Percentiles rank a stretch among this genome's conserved stretches.
Evolutionary conservation across 2,888 invertebrate species (phyloP).

Genomic region (Ptilodon capucinus): DNA sequence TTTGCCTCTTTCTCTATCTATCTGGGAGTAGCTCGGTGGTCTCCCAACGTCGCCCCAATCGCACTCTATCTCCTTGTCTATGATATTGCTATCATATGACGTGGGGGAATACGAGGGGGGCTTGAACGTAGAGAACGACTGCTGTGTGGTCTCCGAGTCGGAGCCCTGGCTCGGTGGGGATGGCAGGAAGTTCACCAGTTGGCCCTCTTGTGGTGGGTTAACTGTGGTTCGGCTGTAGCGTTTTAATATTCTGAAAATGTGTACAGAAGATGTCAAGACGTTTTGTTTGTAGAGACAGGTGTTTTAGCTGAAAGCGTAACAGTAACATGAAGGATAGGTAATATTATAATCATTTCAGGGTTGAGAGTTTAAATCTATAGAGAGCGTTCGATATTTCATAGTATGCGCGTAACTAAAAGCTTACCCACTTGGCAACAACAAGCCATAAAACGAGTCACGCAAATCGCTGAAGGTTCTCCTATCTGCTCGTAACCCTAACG

Average conservation of each 20-base stretch:
- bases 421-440: no score
- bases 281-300: no score
- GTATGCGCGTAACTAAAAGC: no score
- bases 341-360: no score
- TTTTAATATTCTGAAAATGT: conserved; percentile 80
- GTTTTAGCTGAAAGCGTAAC: no score
- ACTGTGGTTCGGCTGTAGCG: conserved; percentile 84
- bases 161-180: conserved; percentile 77
- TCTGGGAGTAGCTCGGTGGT: conserved; percentile 76
- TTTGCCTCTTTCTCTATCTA: conserved; percentile 57
- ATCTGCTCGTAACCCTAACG: no score
- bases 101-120: conserved; percentile 78
- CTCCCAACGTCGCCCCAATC: conserved; percentile 79
- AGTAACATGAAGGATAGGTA: no score
- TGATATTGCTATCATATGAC: conserved; percentile 70
- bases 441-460: no score
- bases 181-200: conserved; percentile 90
- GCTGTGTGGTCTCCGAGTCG: conserved; percentile 67
- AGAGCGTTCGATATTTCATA: no score
- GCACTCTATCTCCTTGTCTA: conserved; percentile 74
- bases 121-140: conserved; percentile 79
- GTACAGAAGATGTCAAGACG: no score
- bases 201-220: conserved; percentile 85
- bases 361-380: no score
- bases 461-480: no score